These are phyloP conservation scores for Chondrosia reniformis DNA, from an alignment of 37 sponge, comb jelly and placozoan genomes.

Conservation along the genomic window DNA sequence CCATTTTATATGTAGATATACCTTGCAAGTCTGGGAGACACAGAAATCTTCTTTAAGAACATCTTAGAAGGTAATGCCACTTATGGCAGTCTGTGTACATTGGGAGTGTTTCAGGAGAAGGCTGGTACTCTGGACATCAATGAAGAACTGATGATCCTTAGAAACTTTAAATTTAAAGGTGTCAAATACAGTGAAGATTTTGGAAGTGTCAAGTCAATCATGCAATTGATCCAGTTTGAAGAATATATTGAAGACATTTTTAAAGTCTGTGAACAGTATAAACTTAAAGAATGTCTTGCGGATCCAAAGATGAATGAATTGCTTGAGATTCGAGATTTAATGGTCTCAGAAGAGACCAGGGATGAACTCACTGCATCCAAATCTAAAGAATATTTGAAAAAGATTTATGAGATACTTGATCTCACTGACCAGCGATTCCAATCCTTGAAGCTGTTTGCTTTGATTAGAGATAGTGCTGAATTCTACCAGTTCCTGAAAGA, in stretches of 20 bases:
- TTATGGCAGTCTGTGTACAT: constrained; percentile 29
- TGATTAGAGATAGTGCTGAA: constrained; percentile 47
- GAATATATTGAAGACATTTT: constrained; percentile 37
- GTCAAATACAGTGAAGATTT: constrained; percentile 17
- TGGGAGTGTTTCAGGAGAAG: constrained; percentile 1
- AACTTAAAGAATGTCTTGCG: constrained; percentile 40
- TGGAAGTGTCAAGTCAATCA: constrained; percentile 42
- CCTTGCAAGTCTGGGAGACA: too few species aligned
- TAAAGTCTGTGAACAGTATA: constrained; percentile 63
- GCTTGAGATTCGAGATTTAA: constrained; percentile 27
- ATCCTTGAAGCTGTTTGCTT: constrained; percentile 46
- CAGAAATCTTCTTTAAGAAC: constrained; percentile 24
- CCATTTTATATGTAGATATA: too few species aligned
- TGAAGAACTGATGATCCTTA: not conserved
- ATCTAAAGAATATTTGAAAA: constrained; percentile 38
- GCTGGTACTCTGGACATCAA: not conserved
- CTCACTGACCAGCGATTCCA: not conserved
- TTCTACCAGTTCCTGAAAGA: constrained; percentile 66
- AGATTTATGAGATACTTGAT: constrained; percentile 28
- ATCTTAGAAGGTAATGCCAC: constrained; percentile 51
- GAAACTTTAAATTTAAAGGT: not conserved
- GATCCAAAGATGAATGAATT: constrained; percentile 45
- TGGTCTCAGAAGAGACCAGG: constrained; percentile 19
- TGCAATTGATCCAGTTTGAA: constrained; percentile 63
- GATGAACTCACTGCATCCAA: constrained; percentile 46